These are phyloP conservation scores for Zygaena filipendulae DNA, from an alignment of 2,888 invertebrate genomes.

Conservation along the genomic window DNA sequence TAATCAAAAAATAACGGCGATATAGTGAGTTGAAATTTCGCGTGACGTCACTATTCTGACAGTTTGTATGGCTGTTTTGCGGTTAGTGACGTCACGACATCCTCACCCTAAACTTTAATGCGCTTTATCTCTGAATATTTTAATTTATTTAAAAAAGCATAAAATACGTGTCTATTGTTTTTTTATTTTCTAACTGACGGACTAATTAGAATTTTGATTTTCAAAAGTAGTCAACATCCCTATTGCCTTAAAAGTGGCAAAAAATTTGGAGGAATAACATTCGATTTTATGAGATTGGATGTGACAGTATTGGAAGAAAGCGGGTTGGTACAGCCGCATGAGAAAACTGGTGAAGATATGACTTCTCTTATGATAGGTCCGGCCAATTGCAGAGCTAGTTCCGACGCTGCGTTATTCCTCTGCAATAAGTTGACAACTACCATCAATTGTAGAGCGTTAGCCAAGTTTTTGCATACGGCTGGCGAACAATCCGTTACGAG, in stretches of 20 bases:
- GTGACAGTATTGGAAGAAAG: slow-evolving; percentile 12
- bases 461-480: slow-evolving; percentile 38
- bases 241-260: slow-evolving; percentile 7
- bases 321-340: slow-evolving; percentile 29
- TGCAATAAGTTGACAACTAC: slow-evolving; percentile 39
- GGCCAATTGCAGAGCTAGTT: slow-evolving; percentile 28
- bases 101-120: too few relatives aligned
- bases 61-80: too few relatives aligned
- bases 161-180: too few relatives aligned
- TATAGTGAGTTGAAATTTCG: too few relatives aligned
- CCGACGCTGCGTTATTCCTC: slow-evolving; percentile 26
- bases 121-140: too few relatives aligned
- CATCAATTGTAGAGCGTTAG: slow-evolving; percentile 45
- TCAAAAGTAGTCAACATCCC: neutral
- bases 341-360: slow-evolving; percentile 23
- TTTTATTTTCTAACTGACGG: too few relatives aligned
- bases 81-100: too few relatives aligned
- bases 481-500: slow-evolving; percentile 47
- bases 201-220: neutral
- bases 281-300: too few relatives aligned
- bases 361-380: slow-evolving; percentile 32
- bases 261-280: slow-evolving; percentile 15
- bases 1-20: too few relatives aligned
- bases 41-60: too few relatives aligned
- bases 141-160: too few relatives aligned